Percentiles rank a stretch among this genome's conserved stretches.
phyloP scores from a whole-genome alignment of 2,888 invertebrate species.

The Silvanus unidentatus region DNA sequence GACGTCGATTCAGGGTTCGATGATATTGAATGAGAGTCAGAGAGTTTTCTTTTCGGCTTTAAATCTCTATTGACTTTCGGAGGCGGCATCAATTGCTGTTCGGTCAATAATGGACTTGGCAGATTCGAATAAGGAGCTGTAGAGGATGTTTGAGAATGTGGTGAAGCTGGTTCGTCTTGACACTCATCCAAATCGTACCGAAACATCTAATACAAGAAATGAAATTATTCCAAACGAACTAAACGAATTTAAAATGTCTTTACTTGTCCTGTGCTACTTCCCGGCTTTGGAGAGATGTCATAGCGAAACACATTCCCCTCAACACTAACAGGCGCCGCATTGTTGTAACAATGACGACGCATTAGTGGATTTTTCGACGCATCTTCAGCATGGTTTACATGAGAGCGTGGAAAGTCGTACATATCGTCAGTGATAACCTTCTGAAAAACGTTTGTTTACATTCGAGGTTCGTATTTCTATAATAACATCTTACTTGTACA shows the following conservation, averaged over 20 bases:
- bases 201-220: constrained; percentile 36
- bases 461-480: neutral
- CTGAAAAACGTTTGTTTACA: constrained; percentile 17
- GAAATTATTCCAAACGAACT: constrained; percentile 1
- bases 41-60: constrained; percentile 62
- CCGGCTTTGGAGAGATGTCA: constrained; percentile 47
- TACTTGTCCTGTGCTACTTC: constrained; percentile 30
- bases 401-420: constrained; percentile 68
- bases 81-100: constrained; percentile 36
- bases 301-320: constrained; percentile 55
- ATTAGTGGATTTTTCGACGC: constrained; percentile 22
- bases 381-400: constrained; percentile 46
- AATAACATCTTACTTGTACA: no score
- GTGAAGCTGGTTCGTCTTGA: constrained; percentile 47
- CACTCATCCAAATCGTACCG: constrained; percentile 36
- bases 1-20: constrained; percentile 44
- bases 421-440: constrained; percentile 50
- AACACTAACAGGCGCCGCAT: constrained; percentile 52
- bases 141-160: constrained; percentile 49
- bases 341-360: constrained; percentile 54
- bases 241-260: neutral
- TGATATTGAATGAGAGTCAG: constrained; percentile 45
- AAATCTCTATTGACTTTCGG: constrained; percentile 75
- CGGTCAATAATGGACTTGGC: constrained; percentile 48
- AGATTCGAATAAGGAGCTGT: constrained; percentile 55